Evolutionary conservation across 1,140 invertebrate species (phyloP).

Genomic region (Zeugodacus cucurbitae): DNA sequence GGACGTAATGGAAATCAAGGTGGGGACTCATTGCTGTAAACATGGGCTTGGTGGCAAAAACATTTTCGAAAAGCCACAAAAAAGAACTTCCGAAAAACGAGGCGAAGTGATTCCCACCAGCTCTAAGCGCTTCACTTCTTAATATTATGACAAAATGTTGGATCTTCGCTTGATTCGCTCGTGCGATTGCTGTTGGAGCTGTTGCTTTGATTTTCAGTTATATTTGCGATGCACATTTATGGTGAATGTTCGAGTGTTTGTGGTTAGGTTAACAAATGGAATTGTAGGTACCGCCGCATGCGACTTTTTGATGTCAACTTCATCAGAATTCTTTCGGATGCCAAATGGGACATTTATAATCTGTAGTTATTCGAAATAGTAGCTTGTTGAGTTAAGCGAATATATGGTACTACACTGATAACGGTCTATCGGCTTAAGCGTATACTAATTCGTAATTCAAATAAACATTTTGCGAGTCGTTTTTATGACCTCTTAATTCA

Average conservation of each 20-base stretch:
- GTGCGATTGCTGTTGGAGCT: background rate
- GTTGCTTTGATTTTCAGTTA: background rate
- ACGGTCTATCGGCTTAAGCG: no score
- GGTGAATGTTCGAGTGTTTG: no score
- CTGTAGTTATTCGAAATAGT: no score
- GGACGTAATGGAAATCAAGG: slow-evolving; percentile 10
- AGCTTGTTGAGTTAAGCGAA: no score
- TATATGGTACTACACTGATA: no score
- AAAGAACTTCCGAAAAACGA: background rate
- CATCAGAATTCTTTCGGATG: background rate
- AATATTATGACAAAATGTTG: slow-evolving; percentile 12
- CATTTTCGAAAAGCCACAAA: background rate
- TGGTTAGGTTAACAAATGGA: background rate
- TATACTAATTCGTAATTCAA: no score
- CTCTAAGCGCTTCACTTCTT: background rate
- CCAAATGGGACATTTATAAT: no score
- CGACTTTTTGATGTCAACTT: background rate
- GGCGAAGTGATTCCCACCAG: background rate
- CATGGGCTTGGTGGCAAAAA: slow-evolving; percentile 20
- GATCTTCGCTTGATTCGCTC: background rate
- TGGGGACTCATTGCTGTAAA: slow-evolving; percentile 15
- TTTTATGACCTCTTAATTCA: no score
- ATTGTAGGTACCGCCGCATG: background rate
- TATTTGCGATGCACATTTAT: background rate
- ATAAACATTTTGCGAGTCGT: no score